Evolutionary conservation across 1,140 invertebrate genomes (phyloP), one percentile per base, ranked within the genome.

Genomic region (Drosophila repleta): DNA sequence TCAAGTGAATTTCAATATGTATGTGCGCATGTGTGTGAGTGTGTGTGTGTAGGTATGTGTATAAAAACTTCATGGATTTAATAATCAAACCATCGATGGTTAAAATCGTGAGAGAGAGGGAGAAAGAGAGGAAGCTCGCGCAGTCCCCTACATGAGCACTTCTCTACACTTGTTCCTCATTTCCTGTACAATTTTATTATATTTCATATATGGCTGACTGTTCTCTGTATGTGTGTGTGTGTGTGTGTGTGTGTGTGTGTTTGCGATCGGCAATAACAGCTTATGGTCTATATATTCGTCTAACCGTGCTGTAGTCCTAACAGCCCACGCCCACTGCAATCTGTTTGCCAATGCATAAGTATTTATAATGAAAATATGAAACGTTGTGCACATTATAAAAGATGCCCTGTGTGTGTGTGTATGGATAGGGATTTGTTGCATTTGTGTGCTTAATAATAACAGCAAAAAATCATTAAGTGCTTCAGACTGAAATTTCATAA

Each of bases 111-210:
- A 1, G 11, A 35, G 32, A 35, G 32, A 35, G 32, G 3, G 32
- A 13, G 32, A 11, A 2, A 35, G 32, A 3, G 11, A 35, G 32
- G 1, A 8, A 8, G 29, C 7, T 1, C 29, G 29, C 32, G 0
- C 11, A 11, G 32, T 35, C 3, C 32, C 32, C 32, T 35, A 58
- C 17, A 51, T 45, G 43, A 51, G 65, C 46, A 67, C 45, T 67
- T 49, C 32, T 69, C 75, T 79, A 48, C 68, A 75, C 74, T 85
- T 83, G 84, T 89, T 78, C 77, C 77, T 90, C 84, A 89, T 89
- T 90, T 89, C 81, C 84, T 90, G 74, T 79, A 90, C 84, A 90
- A 85, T 89, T 90, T 89, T 89, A 90, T 89, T 85, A 84, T 89
- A 89, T 87, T 87, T 88, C 83, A 88, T 88, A 76, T 84, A 60